These are phyloP conservation scores for Scylla paramamosain DNA, from an alignment of 1,140 invertebrate species.

Conservation along the genomic window DNA sequence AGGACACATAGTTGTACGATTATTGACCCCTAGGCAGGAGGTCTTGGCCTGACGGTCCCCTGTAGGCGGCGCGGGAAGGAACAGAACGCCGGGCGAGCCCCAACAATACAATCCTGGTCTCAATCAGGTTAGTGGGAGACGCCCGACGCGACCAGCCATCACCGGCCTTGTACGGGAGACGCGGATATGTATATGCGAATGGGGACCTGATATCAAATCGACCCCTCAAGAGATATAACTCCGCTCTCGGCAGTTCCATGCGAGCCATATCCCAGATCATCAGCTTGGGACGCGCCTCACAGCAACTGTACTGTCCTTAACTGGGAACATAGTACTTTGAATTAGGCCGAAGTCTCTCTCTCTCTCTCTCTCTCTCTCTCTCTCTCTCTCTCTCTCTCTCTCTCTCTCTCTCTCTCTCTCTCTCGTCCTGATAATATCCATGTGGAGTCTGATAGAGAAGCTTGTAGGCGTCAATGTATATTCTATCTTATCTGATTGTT, in stretches of 20 bases:
- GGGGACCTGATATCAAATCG: background rate
- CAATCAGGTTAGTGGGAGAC: conserved; percentile 19
- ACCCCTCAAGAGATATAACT: background rate
- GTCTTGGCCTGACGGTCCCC: background rate
- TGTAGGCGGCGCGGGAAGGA: background rate
- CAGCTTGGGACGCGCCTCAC: background rate
- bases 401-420: no score
- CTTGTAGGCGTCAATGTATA: background rate
- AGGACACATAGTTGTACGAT: background rate
- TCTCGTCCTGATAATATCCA: background rate
- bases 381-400: no score
- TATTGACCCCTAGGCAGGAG: background rate
- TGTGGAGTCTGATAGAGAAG: background rate
- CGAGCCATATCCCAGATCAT: background rate
- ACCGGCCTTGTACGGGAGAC: background rate
- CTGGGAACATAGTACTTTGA: background rate
- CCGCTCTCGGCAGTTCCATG: background rate
- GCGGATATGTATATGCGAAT: background rate
- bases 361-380: no score
- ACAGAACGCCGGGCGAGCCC: background rate
- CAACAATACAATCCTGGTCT: background rate
- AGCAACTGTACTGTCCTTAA: background rate
- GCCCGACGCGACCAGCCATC: conserved; percentile 15
- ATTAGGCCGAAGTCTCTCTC: background rate
- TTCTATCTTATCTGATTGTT: background rate